Percentiles rank a stretch among this genome's conserved stretches.
These are phyloP conservation scores for Pagetopsis macropterus DNA, from an alignment of 2,797 vertebrate genomes.

Conservation along the genomic window DNA sequence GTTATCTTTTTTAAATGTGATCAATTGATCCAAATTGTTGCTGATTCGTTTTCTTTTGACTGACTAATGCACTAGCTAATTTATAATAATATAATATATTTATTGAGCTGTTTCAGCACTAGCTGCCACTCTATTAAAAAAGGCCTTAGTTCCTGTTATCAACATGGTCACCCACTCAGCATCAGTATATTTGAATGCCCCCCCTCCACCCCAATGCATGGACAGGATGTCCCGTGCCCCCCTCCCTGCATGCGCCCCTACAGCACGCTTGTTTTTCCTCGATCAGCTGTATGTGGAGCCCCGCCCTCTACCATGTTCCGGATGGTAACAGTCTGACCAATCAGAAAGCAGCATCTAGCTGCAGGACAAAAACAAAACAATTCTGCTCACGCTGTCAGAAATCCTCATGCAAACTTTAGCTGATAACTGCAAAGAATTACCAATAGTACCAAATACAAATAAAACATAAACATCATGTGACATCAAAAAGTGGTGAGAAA, in stretches of 20 bases:
- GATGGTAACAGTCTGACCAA: slow-evolving; percentile 97
- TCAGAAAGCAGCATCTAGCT: slow-evolving; percentile 81
- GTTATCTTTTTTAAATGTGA: no score
- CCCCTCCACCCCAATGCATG: slow-evolving; percentile 5
- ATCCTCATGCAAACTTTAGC: slow-evolving; percentile 66
- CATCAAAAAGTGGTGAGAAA: neutral
- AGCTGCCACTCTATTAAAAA: neutral
- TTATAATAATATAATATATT: no score
- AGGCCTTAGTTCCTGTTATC: neutral
- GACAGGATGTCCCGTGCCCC: slow-evolving; percentile 52
- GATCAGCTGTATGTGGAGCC: slow-evolving; percentile 87
- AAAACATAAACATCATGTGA: neutral
- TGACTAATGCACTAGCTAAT: neutral
- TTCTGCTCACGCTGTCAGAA: slow-evolving; percentile 74
- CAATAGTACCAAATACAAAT: slow-evolving; percentile 7
- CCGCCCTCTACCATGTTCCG: slow-evolving; percentile 90
- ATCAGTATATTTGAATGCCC: neutral
- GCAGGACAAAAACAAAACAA: slow-evolving; percentile 87
- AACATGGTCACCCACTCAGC: slow-evolving; percentile 8
- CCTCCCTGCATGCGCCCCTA: slow-evolving; percentile 44
- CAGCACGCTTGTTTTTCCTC: slow-evolving; percentile 85
- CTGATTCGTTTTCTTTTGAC: neutral
- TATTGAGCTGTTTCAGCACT: neutral
- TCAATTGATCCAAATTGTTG: neutral
- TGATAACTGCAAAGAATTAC: neutral